phyloP scores from a whole-genome alignment of 2,888 invertebrate species.

The Drosophila picticornis region DNA sequence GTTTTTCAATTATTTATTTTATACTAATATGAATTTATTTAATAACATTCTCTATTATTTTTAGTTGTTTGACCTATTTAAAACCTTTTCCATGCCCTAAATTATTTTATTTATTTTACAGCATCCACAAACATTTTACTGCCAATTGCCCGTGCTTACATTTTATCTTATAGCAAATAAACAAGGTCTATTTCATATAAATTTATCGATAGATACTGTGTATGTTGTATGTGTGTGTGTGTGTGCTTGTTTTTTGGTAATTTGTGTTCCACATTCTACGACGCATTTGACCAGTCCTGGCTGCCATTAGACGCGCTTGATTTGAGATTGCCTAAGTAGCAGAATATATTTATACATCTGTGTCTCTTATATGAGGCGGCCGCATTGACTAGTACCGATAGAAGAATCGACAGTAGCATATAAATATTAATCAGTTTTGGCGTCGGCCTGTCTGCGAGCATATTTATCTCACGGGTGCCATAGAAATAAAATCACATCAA shows the following conservation, averaged over 20 bases:
- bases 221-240: slow-evolving; percentile 34
- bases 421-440: slow-evolving; percentile 56
- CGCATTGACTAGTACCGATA: slow-evolving; percentile 28
- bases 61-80: background rate
- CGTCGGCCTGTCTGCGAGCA: slow-evolving; percentile 56
- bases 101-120: slow-evolving; percentile 10
- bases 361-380: slow-evolving; percentile 52
- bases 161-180: slow-evolving; percentile 32
- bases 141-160: background rate
- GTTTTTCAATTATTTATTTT: background rate
- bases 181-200: slow-evolving; percentile 35
- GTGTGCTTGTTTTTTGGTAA: slow-evolving; percentile 40
- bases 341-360: slow-evolving; percentile 7
- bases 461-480: slow-evolving; percentile 42
- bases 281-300: slow-evolving; percentile 23
- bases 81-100: background rate
- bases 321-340: slow-evolving; percentile 31
- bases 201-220: slow-evolving; percentile 48
- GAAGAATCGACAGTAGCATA: slow-evolving; percentile 46
- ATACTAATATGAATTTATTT: background rate
- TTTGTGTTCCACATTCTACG: slow-evolving; percentile 51
- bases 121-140: background rate
- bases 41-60: background rate
- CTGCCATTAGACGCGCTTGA: slow-evolving; percentile 54
- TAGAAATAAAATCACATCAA: slow-evolving; percentile 73